phyloP scores from a whole-genome alignment of 2,888 invertebrate species.

The Lamproptera curius region DNA sequence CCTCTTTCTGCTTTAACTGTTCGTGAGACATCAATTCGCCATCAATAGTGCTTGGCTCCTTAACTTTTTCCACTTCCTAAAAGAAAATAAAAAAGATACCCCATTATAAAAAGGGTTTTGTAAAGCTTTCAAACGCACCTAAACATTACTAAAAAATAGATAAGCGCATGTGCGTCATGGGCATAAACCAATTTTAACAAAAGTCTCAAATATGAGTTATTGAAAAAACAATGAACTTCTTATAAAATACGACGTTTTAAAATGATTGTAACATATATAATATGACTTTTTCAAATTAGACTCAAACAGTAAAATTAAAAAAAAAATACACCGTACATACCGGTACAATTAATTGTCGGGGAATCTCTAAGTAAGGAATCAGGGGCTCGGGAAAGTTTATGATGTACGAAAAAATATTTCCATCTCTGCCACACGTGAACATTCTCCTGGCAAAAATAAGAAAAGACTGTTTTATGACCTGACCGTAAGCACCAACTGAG shows the following conservation, averaged over 20 bases:
- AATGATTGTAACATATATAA: no score
- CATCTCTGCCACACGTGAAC: slow-evolving; percentile 84
- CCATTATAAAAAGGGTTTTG: no score
- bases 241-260: no score
- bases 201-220: not conserved
- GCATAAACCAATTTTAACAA: not conserved
- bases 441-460: slow-evolving; percentile 54
- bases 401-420: slow-evolving; percentile 85
- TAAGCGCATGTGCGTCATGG: no score
- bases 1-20: slow-evolving; percentile 82
- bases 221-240: no score
- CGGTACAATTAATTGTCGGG: slow-evolving; percentile 29
- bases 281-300: no score
- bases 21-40: slow-evolving; percentile 77
- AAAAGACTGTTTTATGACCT: no score
- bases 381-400: slow-evolving; percentile 69
- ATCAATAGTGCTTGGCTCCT: slow-evolving; percentile 58
- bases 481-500: no score
- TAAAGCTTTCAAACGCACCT: no score
- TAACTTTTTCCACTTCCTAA: slow-evolving; percentile 42
- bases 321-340: slow-evolving; percentile 35
- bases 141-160: no score
- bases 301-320: no score
- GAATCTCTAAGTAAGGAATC: slow-evolving; percentile 29
- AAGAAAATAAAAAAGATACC: not conserved